phyloP scores from a whole-genome alignment of 1,140 invertebrate species.

The Drosophila fuyamai region DNA sequence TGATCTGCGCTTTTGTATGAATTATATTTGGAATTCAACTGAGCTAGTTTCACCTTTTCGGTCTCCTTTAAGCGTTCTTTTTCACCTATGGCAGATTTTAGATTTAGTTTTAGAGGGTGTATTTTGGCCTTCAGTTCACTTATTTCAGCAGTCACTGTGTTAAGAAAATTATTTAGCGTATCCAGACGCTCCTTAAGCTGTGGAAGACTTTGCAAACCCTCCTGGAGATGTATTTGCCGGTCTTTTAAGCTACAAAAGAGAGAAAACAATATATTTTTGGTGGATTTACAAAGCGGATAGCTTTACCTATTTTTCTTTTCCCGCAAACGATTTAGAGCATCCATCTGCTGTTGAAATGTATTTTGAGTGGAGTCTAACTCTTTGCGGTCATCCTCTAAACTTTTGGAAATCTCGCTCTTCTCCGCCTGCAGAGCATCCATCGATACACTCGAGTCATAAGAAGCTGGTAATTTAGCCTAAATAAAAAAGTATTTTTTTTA shows the following conservation, averaged over 20 bases:
- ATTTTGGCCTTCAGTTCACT: constrained; percentile 82
- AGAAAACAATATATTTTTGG: not conserved
- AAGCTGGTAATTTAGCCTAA: constrained; percentile 69
- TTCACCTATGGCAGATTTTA: constrained; percentile 77
- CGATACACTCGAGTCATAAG: constrained; percentile 63
- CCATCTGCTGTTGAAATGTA: constrained; percentile 85
- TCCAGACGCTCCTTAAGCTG: constrained; percentile 75
- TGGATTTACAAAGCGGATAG: not conserved
- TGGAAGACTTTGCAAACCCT: constrained; percentile 80
- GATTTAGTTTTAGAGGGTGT: constrained; percentile 81
- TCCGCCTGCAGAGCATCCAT: constrained; percentile 72
- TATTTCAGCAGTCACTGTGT: constrained; percentile 83
- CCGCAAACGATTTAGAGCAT: constrained; percentile 67
- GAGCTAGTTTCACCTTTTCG: constrained; percentile 73
- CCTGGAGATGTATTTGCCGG: constrained; percentile 75
- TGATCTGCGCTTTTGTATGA: constrained; percentile 80
- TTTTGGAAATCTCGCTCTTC: constrained; percentile 61
- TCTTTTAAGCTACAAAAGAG: constrained; percentile 62
- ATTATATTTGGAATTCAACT: constrained; percentile 74
- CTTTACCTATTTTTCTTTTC: constrained; percentile 57
- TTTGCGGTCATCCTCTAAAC: constrained; percentile 64
- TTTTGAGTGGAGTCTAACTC: constrained; percentile 86
- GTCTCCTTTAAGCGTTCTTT: constrained; percentile 85
- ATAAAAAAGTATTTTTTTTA: not conserved
- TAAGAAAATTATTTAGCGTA: constrained; percentile 68